phyloP scores from a whole-genome alignment of 2,797 vertebrate species.

The Gymnodraco acuticeps region DNA sequence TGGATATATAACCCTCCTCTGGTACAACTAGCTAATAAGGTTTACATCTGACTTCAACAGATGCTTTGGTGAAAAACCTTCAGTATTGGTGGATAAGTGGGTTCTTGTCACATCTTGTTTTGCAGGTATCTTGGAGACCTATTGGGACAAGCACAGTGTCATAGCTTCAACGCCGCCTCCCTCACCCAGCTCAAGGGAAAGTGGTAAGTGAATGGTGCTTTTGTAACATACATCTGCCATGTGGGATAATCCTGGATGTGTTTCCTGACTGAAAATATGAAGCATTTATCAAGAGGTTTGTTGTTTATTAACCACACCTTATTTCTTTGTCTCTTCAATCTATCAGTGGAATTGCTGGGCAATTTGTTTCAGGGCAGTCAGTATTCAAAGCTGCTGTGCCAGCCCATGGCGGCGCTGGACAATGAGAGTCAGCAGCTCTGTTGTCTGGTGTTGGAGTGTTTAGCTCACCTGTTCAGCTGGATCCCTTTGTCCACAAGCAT shows the following conservation, averaged over 20 bases:
- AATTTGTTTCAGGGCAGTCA: conserved; percentile 93
- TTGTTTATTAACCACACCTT: conserved; percentile 21
- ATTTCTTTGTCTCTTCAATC: conserved; percentile 47
- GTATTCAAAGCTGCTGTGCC: conserved; percentile 91
- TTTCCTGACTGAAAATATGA: neutral
- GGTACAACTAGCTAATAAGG: neutral
- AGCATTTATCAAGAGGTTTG: neutral
- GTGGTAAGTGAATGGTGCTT: conserved; percentile 82
- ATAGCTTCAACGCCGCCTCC: conserved; percentile 96
- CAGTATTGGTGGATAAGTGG: neutral
- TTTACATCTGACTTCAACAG: neutral
- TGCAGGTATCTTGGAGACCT: conserved; percentile 95
- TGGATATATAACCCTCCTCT: neutral
- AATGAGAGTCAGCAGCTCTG: conserved; percentile 93
- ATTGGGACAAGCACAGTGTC: conserved; percentile 98
- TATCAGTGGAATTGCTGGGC: conserved; percentile 89
- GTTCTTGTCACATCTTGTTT: conserved; percentile 8
- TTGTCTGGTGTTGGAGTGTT: conserved; percentile 94
- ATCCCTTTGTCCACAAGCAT: conserved; percentile 97
- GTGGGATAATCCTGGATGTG: neutral
- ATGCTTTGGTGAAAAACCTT: neutral
- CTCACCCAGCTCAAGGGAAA: conserved; percentile 95
- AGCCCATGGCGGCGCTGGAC: conserved; percentile 93
- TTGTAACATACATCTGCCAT: neutral
- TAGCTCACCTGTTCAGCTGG: conserved; percentile 99